Base-by-base conservation (phyloP, 1,140 invertebrate species). In the Rhopalosiphum padi region DNA sequence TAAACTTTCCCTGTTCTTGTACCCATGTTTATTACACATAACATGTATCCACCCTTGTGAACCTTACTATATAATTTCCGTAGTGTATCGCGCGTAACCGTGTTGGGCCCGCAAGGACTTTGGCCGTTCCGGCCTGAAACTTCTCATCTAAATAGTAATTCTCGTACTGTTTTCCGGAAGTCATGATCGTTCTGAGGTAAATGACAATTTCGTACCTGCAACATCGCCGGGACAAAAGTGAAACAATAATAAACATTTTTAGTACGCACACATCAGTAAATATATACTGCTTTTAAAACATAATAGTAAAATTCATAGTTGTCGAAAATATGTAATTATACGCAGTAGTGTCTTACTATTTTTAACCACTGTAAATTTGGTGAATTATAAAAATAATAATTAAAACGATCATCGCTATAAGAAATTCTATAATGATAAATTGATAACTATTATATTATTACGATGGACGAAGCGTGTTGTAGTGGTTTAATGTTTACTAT, bases 61-160 rank as follows among this genome's bases (percentile, higher is more conserved):
- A 46, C 83, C 48, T 93, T 93, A 53, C 77, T 51, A 93, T 68
- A 90, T 90, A 90, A 90, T 90, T 90, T 90, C 89, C 89, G 89
- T 68, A 90, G 89, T 90, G 35, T 90, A 23, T 60, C n/a, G 22
- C 23, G 87, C 88, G 88, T 89, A 37, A 89, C 88, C 35, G 51
- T n/a, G 60, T 55, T 23, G 53, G 55, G 55, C 37, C 89, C 37
- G 41, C 53, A 30, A 90, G 89, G 89, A 90, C 37, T 90, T 90
- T n/a, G 53, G 89, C 37, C 88, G 88, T 89, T 89, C 88, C 88
- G 88, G 51, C 53, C 37, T 37, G 37, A 90, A 90, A 90, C 53
- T 90, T 90, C 89, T 43, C 89, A 68, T 90, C 37, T 90, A 90
- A 90, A 90, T 68, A 43, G 89, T 90, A 90, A 90, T 68, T 43